Conservation (phyloP, 92 coral and sea anemone species). For the Palythoa heliodiscus region DNA sequence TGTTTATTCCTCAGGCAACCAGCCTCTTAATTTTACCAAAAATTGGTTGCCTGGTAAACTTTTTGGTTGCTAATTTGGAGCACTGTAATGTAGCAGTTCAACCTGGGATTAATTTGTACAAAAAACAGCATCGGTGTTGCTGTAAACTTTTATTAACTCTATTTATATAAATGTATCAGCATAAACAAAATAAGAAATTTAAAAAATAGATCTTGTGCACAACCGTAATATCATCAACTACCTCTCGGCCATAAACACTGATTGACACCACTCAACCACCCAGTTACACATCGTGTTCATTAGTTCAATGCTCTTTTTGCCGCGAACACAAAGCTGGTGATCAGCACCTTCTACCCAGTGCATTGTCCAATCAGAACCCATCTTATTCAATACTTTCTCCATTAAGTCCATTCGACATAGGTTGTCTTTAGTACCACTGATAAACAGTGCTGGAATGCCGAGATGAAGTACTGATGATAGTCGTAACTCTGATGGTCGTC, state of each 20-base stretch:
- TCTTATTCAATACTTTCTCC: slow-evolving; percentile 79
- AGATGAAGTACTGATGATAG: slow-evolving; percentile 81
- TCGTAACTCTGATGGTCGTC: slow-evolving; percentile 79
- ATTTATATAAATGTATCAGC: too few relatives aligned
- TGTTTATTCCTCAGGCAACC: too few relatives aligned
- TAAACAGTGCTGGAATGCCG: slow-evolving; percentile 83
- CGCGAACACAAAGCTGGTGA: slow-evolving; percentile 67
- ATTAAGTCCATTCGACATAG: slow-evolving; percentile 81
- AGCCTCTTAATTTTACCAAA: too few relatives aligned
- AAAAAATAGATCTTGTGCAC: background rate
- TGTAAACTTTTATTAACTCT: too few relatives aligned
- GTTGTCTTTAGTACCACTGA: slow-evolving; percentile 88
- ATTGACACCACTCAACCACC: slow-evolving; percentile 92
- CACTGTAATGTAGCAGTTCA: too few relatives aligned
- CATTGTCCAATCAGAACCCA: slow-evolving; percentile 89
- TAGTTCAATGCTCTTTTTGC: slow-evolving; percentile 69
- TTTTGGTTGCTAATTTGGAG: too few relatives aligned
- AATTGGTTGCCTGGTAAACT: too few relatives aligned
- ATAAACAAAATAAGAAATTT: background rate
- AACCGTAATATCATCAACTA: slow-evolving; percentile 9
- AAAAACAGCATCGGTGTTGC: too few relatives aligned
- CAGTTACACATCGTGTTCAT: slow-evolving; percentile 75
- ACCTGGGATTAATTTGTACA: too few relatives aligned
- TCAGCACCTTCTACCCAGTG: slow-evolving; percentile 95
- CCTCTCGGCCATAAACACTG: slow-evolving; percentile 98